Evolutionary conservation across 2,113 vertebrate genomes (phyloP).

Genomic region (Eulemur rufifrons): DNA sequence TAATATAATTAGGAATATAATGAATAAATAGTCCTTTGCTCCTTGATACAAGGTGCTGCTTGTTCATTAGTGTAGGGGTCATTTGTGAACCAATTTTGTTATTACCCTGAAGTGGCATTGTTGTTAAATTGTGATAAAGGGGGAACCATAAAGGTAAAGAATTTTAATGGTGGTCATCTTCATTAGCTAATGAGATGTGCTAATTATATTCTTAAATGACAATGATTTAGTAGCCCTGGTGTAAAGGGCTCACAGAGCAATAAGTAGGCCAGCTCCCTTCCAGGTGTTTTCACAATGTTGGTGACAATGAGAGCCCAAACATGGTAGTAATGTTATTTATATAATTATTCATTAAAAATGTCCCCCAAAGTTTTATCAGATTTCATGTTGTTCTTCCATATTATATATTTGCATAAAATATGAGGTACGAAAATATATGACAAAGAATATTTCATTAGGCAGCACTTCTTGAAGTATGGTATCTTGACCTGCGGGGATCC

Average conservation of each 20-base stretch:
- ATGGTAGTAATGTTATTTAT: too few relatives aligned
- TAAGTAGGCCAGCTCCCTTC: too few relatives aligned
- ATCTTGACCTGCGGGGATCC: too few relatives aligned
- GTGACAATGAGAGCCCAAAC: too few relatives aligned
- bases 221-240: constrained; percentile 59
- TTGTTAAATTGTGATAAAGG: constrained; percentile 59
- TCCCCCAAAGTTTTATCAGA: too few relatives aligned
- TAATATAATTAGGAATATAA: background rate
- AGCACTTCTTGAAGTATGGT: too few relatives aligned
- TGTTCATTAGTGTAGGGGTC: background rate
- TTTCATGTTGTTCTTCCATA: too few relatives aligned
- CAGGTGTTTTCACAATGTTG: too few relatives aligned
- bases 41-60: background rate
- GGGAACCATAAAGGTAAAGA: constrained; percentile 52
- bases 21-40: background rate
- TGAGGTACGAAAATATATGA: too few relatives aligned
- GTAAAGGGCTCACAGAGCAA: background rate
- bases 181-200: constrained; percentile 70
- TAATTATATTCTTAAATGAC: constrained; percentile 73
- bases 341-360: too few relatives aligned
- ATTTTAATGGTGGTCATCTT: constrained; percentile 70
- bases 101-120: constrained; percentile 22
- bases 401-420: too few relatives aligned
- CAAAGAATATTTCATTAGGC: too few relatives aligned
- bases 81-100: constrained; percentile 50